Base-by-base conservation (phyloP, 2,797 vertebrate genomes). In the Hydrophis major region DNA sequence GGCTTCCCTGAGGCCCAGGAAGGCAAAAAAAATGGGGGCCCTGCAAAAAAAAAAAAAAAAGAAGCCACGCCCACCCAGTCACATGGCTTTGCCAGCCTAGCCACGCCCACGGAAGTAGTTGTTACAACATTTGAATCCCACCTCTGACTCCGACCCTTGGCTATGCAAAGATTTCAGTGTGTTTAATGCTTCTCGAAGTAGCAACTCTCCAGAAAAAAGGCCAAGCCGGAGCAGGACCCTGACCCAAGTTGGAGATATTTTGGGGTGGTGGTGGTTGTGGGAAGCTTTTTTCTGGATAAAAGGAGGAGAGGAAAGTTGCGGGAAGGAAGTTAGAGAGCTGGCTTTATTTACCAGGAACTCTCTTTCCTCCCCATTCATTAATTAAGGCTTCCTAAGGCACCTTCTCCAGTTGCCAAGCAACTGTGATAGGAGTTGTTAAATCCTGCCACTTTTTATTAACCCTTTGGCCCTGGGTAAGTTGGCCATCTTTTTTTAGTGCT, bases 361-460 rank as follows among this genome's bases (percentile, higher is more conserved):
- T 94, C 97, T 97, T 96, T 97, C 93, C 95, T 96, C 96, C 74
- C 90, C 95, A 95, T 97, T 97, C 95, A 96, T 98, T 98, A 97
- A 97, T 97, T 97, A 96, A 96, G 95, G 96, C 96, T 98, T 97
- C 95, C 89, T 96, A 95, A 97, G 88, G 89, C 94, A 94, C 97
- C 97, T 97, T 97, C 94, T 95, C 96, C 95, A 55, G 42, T 95
- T 97, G 96, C 97, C 95, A 97, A 95, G 97, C 96, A 97, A 97
- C 96, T 94, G 88, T 97, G 97, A 97, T 96, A 97, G 97, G 96
- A 97, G 95, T 97, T 97, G 97, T 98, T 97, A 98, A 97, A 97
- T 97, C 96, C 96, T 96, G 97, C 97, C 97, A 96, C 96, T 97
- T 97, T 97, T 97, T 97, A 97, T 97, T 98, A 98, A 97, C 96